These are phyloP conservation scores for Poeciliopsis presidionis DNA, from an alignment of 2,797 vertebrate species.

Conservation along the genomic window DNA sequence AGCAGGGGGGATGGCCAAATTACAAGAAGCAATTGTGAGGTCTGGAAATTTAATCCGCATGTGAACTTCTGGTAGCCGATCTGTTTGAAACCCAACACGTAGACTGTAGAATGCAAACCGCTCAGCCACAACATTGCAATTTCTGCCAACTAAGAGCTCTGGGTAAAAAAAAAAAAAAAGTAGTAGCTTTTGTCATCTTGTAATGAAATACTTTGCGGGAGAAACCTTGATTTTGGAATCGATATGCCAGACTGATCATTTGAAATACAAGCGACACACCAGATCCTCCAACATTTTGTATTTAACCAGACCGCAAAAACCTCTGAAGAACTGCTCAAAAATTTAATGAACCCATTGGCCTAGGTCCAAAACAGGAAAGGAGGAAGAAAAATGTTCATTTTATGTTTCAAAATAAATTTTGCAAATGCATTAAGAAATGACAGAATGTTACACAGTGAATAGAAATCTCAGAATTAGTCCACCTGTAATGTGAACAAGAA, in stretches of 20 bases:
- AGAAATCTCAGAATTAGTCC: background rate
- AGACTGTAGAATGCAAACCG: background rate
- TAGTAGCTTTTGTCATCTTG: background rate
- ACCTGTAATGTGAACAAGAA: background rate
- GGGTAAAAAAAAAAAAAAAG: background rate
- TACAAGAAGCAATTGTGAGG: constrained; percentile 42
- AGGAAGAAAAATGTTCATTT: background rate
- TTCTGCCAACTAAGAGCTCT: background rate
- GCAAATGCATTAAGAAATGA: background rate
- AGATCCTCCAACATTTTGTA: background rate
- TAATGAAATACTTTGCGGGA: background rate
- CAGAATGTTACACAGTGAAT: background rate
- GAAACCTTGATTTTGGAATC: too few species aligned
- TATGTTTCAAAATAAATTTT: background rate
- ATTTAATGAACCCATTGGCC: background rate
- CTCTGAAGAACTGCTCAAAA: background rate
- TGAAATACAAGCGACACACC: background rate
- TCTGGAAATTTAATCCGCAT: constrained; percentile 55
- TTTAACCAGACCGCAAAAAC: background rate
- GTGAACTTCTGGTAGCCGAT: constrained; percentile 5
- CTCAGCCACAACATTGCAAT: background rate
- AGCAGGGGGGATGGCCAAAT: constrained; percentile 33
- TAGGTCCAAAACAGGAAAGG: background rate
- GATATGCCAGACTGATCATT: background rate
- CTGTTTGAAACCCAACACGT: constrained; percentile 3